These are phyloP conservation scores for Okamejei kenojei DNA, from an alignment of 2,797 vertebrate genomes.

Conservation along the genomic window DNA sequence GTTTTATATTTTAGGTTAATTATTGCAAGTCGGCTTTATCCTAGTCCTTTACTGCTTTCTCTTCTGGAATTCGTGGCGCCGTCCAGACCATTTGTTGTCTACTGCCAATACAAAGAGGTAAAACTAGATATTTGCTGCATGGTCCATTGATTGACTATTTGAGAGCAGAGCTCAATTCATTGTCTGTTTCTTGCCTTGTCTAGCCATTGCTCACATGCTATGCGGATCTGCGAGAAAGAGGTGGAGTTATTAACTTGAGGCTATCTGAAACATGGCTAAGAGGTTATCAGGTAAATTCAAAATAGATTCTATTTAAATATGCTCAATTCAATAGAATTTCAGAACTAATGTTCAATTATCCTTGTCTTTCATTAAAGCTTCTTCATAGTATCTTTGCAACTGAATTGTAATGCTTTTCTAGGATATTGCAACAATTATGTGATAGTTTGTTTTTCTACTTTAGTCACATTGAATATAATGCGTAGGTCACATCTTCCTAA, in stretches of 20 bases:
- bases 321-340: neutral
- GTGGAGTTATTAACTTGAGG: constrained; percentile 76
- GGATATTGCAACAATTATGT: neutral
- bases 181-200: constrained; percentile 40
- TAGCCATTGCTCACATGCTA: constrained; percentile 90
- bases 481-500: too few species aligned
- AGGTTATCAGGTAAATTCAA: constrained; percentile 79
- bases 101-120: constrained; percentile 96
- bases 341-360: too few species aligned
- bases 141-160: neutral
- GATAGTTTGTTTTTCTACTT: neutral
- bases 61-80: constrained; percentile 84
- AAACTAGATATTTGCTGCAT: constrained; percentile 37
- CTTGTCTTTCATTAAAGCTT: neutral
- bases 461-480: neutral
- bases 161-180: neutral
- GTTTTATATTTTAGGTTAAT: constrained; percentile 70
- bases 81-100: constrained; percentile 88
- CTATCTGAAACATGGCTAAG: constrained; percentile 91
- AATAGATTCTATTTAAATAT: neutral
- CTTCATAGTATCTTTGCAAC: neutral
- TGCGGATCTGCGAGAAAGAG: constrained; percentile 81
- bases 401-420: neutral
- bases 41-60: constrained; percentile 70
- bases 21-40: constrained; percentile 85